phyloP scores from a whole-genome alignment of 2,888 invertebrate species.

The Euzophera pinguis region DNA sequence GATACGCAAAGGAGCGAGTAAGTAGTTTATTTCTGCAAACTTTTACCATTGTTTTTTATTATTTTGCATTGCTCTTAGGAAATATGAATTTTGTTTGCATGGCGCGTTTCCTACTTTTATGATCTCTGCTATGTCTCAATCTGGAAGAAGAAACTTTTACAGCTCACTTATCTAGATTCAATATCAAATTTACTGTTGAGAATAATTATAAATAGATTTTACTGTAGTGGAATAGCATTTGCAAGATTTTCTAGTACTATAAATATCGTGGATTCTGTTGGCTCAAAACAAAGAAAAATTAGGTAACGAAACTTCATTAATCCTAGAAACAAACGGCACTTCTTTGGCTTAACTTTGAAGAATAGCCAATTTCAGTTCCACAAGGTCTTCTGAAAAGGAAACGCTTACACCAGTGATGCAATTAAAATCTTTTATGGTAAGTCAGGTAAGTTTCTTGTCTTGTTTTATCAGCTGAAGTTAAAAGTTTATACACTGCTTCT shows the following conservation, averaged over 20 bases:
- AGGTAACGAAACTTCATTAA: too few relatives aligned
- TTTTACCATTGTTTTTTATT: constrained; percentile 50
- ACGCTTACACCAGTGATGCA: not conserved
- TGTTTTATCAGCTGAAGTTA: not conserved
- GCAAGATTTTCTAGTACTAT: too few relatives aligned
- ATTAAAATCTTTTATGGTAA: not conserved
- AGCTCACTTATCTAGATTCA: not conserved
- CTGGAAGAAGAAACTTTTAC: not conserved
- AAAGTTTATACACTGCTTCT: not conserved
- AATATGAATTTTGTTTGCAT: constrained; percentile 30
- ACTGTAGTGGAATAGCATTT: too few relatives aligned
- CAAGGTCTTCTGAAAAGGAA: not conserved
- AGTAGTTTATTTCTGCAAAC: constrained; percentile 37
- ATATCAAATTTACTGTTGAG: not conserved
- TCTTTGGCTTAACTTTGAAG: not conserved
- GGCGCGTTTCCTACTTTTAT: constrained; percentile 35
- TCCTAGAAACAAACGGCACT: not conserved
- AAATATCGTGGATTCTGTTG: too few relatives aligned
- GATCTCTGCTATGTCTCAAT: not conserved
- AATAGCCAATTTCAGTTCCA: not conserved
- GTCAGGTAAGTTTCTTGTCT: not conserved
- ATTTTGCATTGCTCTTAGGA: constrained; percentile 25
- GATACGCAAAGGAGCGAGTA: constrained; percentile 43
- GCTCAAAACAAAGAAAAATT: too few relatives aligned
- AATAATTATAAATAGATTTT: too few relatives aligned